These are phyloP conservation scores for Lamellibrachia satsuma DNA, from an alignment of 2,888 invertebrate genomes.

Conservation along the genomic window DNA sequence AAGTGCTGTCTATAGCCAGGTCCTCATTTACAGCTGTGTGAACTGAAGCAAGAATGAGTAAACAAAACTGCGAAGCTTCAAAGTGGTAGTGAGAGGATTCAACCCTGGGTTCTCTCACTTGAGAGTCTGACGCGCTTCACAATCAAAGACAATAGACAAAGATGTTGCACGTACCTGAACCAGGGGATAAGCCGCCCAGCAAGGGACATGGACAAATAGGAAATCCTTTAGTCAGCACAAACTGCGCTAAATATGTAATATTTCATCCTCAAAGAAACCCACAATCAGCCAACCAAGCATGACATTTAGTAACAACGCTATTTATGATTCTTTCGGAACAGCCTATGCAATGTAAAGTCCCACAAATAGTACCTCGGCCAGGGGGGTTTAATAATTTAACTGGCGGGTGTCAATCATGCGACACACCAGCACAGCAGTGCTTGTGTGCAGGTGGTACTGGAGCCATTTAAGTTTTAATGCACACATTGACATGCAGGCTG, in stretches of 20 bases:
- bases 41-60: no score
- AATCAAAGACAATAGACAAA: no score
- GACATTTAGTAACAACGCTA: not conserved
- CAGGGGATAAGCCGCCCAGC: no score
- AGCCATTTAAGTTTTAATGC: not conserved
- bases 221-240: not conserved
- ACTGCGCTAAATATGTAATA: not conserved
- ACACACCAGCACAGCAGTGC: not conserved
- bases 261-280: not conserved
- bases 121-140: no score
- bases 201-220: no score
- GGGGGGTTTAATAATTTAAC: not conserved
- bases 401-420: not conserved
- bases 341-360: slow-evolving; percentile 9
- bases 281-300: not conserved
- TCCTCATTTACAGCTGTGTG: no score
- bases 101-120: no score
- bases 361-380: not conserved
- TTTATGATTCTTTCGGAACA: not conserved
- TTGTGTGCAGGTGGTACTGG: not conserved
- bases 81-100: no score
- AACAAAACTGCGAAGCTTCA: no score
- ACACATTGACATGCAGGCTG: not conserved
- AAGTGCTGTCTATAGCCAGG: no score
- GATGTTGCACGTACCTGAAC: no score